These are phyloP conservation scores for Magallana ariakensis DNA, from an alignment of 1,140 invertebrate genomes.

Conservation along the genomic window DNA sequence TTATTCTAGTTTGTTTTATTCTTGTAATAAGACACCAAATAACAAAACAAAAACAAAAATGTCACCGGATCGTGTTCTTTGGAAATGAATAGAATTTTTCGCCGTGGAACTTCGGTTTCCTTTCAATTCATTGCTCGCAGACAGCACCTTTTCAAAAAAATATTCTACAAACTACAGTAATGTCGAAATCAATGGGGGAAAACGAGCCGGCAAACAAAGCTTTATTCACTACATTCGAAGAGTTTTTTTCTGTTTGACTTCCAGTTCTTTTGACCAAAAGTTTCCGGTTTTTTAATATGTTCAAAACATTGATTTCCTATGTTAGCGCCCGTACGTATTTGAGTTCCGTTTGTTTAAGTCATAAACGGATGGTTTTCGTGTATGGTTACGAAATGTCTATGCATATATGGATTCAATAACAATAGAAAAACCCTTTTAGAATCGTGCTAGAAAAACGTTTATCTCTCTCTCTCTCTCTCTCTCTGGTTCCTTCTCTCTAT, in stretches of 20 bases:
- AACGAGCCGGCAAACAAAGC: not conserved
- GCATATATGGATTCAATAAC: too few species aligned
- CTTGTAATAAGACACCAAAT: too few species aligned
- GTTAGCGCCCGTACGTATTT: not conserved
- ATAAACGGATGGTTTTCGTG: too few species aligned
- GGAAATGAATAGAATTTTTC: not conserved
- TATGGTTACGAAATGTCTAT: too few species aligned
- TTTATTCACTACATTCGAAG: not conserved
- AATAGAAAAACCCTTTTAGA: too few species aligned
- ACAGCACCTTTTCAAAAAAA: slow-evolving; percentile 4
- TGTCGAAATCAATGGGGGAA: not conserved
- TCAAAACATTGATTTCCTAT: not conserved
- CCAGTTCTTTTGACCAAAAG: not conserved
- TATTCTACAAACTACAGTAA: not conserved
- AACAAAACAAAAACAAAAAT: too few species aligned
- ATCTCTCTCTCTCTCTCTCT: too few species aligned
- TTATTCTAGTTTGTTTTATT: too few species aligned
- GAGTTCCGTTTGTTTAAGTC: too few species aligned
- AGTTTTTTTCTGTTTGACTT: not conserved
- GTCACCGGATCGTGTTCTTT: not conserved
- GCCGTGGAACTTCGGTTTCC: not conserved
- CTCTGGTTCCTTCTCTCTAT: too few species aligned
- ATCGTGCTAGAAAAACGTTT: too few species aligned
- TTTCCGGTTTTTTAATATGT: not conserved
- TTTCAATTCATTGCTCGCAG: not conserved